Percentiles rank a stretch among this genome's conserved stretches.
phyloP scores from a whole-genome alignment of 2,797 vertebrate species.

The Leptodactylus fallax region DNA sequence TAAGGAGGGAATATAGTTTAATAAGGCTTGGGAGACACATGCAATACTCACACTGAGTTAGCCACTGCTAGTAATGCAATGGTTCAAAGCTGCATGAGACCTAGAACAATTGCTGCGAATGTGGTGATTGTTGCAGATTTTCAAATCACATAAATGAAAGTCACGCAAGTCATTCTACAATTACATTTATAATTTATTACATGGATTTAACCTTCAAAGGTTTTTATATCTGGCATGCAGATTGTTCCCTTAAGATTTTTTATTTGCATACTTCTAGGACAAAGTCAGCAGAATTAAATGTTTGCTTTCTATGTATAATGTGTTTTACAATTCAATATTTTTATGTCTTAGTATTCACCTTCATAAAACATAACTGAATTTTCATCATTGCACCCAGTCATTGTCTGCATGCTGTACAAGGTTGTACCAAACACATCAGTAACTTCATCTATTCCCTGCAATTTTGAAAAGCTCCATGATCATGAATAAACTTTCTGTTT shows the following conservation, averaged over 20 bases:
- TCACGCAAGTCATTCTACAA: background rate
- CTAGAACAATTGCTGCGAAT: no score
- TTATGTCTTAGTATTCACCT: background rate
- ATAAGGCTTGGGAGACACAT: no score
- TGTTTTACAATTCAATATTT: conserved; percentile 1
- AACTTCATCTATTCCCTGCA: background rate
- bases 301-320: conserved; percentile 38
- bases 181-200: conserved; percentile 25
- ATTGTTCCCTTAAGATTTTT: conserved; percentile 38
- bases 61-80: no score
- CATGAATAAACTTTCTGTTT: no score
- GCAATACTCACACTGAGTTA: no score
- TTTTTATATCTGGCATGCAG: conserved; percentile 42
- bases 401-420: background rate
- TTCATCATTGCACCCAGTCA: no score
- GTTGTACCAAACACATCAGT: no score
- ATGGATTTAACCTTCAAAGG: conserved; percentile 41
- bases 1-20: no score
- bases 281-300: conserved; percentile 32
- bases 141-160: no score
- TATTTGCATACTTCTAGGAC: conserved; percentile 38
- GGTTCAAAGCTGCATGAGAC: no score
- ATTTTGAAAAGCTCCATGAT: background rate
- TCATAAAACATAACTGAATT: background rate
- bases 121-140: no score